Evolutionary conservation across 2,113 vertebrate species (phyloP).

Genomic region (Haemorhous mexicanus): DNA sequence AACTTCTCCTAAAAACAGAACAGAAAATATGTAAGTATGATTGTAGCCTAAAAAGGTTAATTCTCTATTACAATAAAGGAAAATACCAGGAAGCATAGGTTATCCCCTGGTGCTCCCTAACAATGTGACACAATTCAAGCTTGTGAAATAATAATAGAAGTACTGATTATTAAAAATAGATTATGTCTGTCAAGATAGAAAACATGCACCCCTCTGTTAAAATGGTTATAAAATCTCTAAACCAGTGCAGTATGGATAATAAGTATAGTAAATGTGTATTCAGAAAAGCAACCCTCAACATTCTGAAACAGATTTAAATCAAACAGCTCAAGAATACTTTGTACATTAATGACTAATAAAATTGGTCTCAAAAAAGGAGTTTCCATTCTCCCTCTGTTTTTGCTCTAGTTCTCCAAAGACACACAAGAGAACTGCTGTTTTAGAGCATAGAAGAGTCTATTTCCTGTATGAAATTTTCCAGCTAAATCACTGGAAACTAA

Average conservation of each 20-base stretch:
- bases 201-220: background rate
- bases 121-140: background rate
- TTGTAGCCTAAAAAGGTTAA: background rate
- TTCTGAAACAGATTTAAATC: background rate
- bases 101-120: background rate
- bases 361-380: background rate
- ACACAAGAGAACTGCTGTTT: background rate
- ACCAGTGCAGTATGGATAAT: background rate
- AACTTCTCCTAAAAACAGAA: background rate
- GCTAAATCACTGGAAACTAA: background rate
- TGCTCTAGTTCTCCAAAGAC: background rate
- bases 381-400: background rate
- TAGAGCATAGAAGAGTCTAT: background rate
- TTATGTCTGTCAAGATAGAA: background rate
- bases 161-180: background rate
- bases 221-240: background rate
- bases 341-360: background rate
- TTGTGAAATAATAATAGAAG: background rate
- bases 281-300: rapidly evolving
- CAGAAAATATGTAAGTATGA: background rate
- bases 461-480: background rate
- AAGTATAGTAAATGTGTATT: background rate
- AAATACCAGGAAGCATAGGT: background rate
- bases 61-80: background rate
- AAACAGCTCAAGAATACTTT: background rate